Evolutionary conservation across 2,113 vertebrate genomes (phyloP).

Genomic region (Hirundichthys speculiger): DNA sequence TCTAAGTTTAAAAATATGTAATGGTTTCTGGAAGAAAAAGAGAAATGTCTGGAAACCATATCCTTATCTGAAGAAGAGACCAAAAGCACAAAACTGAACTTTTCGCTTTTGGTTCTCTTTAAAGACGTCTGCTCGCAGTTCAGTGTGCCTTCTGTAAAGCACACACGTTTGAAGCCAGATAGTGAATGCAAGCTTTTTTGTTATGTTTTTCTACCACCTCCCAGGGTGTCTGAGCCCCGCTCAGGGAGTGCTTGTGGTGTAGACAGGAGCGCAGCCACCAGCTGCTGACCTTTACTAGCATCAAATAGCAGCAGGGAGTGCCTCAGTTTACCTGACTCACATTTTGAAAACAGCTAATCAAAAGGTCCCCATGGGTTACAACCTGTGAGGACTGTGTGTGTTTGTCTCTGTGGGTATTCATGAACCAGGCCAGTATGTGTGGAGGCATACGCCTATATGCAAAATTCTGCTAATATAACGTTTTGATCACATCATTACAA

Average conservation of each 20-base stretch:
- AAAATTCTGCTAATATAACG: constrained; percentile 13
- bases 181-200: constrained; percentile 27
- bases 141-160: constrained; percentile 5
- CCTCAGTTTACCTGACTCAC: constrained; percentile 61
- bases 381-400: constrained; percentile 34
- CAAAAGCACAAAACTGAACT: constrained; percentile 11
- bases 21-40: constrained; percentile 22
- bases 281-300: constrained; percentile 73
- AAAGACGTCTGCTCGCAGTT: constrained; percentile 7
- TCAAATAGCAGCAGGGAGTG: constrained; percentile 56
- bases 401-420: constrained; percentile 19
- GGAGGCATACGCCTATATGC: constrained; percentile 8
- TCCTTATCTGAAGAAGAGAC: neutral
- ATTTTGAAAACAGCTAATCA: constrained; percentile 69
- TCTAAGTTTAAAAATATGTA: constrained; percentile 48
- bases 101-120: neutral
- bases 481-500: constrained; percentile 40
- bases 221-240: constrained; percentile 24
- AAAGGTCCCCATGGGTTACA: constrained; percentile 65
- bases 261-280: constrained; percentile 46
- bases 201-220: neutral
- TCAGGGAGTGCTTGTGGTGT: constrained; percentile 23
- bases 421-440: constrained; percentile 7
- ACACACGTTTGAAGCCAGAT: constrained; percentile 20
- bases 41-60: constrained; percentile 18